Base-by-base conservation (phyloP, 1,140 invertebrate genomes). In the Acromyrmex charruanus region DNA sequence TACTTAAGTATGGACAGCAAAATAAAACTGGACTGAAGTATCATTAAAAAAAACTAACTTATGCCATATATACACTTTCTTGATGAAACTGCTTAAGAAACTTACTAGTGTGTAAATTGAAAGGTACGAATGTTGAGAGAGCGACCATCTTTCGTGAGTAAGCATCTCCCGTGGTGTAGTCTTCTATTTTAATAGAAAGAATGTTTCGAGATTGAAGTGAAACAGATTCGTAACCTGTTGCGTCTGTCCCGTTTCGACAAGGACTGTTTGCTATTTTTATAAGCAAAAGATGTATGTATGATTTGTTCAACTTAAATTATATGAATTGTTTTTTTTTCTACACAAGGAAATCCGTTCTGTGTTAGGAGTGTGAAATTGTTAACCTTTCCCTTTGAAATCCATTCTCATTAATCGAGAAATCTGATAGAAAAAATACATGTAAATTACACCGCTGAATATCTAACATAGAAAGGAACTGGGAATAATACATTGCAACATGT, bases 191-290 rank as follows among this genome's bases (percentile, higher is more conserved):
- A 81, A 85, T 86, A 44, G 72, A 88, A 75, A 44, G 66, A 86
- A 88, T 87, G 74, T 90, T 91, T 87, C 77, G 55, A 87, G 49
- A 55, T 87, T 87, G 68, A 51, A 87, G 39, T 69, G 66, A 49
- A 69, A 69, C 68, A 86, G 86, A 85, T 92, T 92, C 84, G 87
- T 89, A 93, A 88, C 89, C 79, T 87, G 91, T 92, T 92, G 88
- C 75, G 80, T 90, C 90, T 92, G 86, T 44, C 86, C 90, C 80
- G 80, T 58, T 87, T 88, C 87, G 87, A 86, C 71, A 86, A 90
- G 91, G 90, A 92, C 91, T 93, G 90, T 95, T 94, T 94, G 93
- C 91, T 95, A 94, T 94, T 94, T 95, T 94, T 94, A 93, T 95
- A 94, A 93, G 89, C 90, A 81, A 90, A 77, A 93, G 68, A 77